phyloP scores from a whole-genome alignment of 1,140 invertebrate species.

The Drosophila azteca region DNA sequence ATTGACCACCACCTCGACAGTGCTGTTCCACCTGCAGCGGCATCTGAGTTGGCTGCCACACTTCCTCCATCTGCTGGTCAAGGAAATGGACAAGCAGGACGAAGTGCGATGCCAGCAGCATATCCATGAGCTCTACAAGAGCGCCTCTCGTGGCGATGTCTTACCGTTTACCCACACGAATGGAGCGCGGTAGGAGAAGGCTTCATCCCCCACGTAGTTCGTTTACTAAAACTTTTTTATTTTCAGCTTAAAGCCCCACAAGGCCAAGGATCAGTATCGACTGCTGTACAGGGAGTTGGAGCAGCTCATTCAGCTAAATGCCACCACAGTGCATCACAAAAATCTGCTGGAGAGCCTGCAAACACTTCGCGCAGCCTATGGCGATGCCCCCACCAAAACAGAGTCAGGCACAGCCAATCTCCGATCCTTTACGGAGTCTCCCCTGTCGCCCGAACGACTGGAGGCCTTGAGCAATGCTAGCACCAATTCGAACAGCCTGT shows the following conservation, averaged over 20 bases:
- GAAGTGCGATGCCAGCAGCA: conserved; percentile 94
- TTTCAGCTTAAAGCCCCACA: conserved; percentile 80
- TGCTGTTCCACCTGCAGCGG: conserved; percentile 88
- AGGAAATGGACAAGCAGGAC: conserved; percentile 94
- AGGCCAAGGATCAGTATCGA: conserved; percentile 93
- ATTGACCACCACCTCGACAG: conserved; percentile 89
- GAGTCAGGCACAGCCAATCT: conserved; percentile 82
- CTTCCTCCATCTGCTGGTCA: conserved; percentile 91
- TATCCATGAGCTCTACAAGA: conserved; percentile 91
- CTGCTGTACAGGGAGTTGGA: conserved; percentile 96
- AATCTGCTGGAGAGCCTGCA: conserved; percentile 93
- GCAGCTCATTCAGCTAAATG: conserved; percentile 90
- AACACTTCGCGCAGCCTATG: conserved; percentile 87
- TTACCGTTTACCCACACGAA: conserved; percentile 87
- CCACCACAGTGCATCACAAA: conserved; percentile 87
- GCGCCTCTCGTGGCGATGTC: conserved; percentile 93
- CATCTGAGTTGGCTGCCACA: conserved; percentile 93
- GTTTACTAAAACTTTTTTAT: background rate
- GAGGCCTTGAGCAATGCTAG: conserved; percentile 79
- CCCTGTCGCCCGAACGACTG: conserved; percentile 89
- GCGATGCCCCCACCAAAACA: conserved; percentile 85
- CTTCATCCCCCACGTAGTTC: background rate
- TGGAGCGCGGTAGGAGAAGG: conserved; percentile 84
- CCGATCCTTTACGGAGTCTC: conserved; percentile 90
- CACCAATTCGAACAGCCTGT: conserved; percentile 71